phyloP scores from a whole-genome alignment of 1,140 invertebrate genomes.

The Charaxes varanes region DNA sequence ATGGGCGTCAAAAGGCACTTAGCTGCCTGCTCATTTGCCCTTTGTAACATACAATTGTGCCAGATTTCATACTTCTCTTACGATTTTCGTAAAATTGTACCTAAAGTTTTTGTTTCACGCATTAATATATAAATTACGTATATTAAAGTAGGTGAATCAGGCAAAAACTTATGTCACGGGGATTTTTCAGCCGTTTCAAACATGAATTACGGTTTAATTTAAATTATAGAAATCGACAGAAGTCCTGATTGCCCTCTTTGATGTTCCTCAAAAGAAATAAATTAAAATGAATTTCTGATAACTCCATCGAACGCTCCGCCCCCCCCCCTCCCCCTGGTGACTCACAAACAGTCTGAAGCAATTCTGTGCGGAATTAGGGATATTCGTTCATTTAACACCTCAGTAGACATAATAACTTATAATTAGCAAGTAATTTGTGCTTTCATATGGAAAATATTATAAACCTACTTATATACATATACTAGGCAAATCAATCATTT shows the following conservation, averaged over 20 bases:
- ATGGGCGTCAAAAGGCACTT: no score
- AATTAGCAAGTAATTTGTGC: slow-evolving; percentile 47
- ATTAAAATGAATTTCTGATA: slow-evolving; percentile 11
- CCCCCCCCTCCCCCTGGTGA: slow-evolving; percentile 9
- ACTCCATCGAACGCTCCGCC: slow-evolving; percentile 9
- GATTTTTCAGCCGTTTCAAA: neutral
- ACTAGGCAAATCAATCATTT: no score
- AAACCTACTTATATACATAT: no score
- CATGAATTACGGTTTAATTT: slow-evolving; percentile 3
- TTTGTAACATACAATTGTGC: no score
- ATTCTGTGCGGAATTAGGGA: slow-evolving; percentile 27
- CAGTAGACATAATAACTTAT: slow-evolving; percentile 49
- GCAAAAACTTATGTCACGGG: no score
- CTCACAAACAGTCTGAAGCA: slow-evolving; percentile 19
- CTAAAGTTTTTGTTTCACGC: no score
- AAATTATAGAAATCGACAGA: slow-evolving; percentile 6
- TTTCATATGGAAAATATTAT: no score
- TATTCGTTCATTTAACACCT: slow-evolving; percentile 45
- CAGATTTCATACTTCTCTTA: no score
- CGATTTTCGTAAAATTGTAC: no score
- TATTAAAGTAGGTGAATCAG: no score
- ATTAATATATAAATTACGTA: no score
- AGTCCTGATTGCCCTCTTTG: slow-evolving; percentile 12
- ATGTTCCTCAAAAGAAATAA: slow-evolving; percentile 14
- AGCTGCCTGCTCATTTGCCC: no score